Evolutionary conservation across 2,888 invertebrate species (phyloP).

Genomic region (Diadromus collaris): DNA sequence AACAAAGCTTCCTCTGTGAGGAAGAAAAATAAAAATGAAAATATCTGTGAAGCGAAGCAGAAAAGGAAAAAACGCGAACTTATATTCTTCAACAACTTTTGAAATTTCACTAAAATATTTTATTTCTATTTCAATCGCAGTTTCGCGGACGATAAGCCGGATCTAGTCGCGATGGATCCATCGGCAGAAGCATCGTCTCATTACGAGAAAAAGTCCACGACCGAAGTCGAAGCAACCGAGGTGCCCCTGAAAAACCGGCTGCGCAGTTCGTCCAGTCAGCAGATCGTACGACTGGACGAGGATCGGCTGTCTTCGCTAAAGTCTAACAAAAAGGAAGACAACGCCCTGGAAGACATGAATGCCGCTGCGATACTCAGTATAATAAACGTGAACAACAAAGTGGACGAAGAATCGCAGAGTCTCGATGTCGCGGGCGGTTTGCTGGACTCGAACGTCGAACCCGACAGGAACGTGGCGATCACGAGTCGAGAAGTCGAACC

Average conservation of each 20-base stretch:
- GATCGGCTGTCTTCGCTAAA: slow-evolving; percentile 1
- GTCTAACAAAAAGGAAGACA: slow-evolving; percentile 48
- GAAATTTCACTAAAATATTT: neutral
- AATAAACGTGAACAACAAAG: slow-evolving; percentile 73
- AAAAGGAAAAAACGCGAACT: too few species aligned
- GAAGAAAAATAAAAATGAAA: too few species aligned
- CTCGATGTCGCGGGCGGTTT: neutral
- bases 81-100: slow-evolving; percentile 2
- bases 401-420: slow-evolving; percentile 32
- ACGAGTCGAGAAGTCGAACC: neutral
- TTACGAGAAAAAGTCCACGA: slow-evolving; percentile 38
- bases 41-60: too few species aligned
- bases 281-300: slow-evolving; percentile 50
- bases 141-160: slow-evolving; percentile 27
- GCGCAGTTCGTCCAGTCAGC: slow-evolving; percentile 73
- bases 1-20: too few species aligned
- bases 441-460: neutral
- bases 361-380: slow-evolving; percentile 77
- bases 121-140: slow-evolving; percentile 27
- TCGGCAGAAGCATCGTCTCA: slow-evolving; percentile 36
- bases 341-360: slow-evolving; percentile 75
- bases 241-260: slow-evolving; percentile 75
- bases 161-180: slow-evolving; percentile 22
- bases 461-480: neutral
- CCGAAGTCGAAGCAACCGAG: slow-evolving; percentile 60